Percentiles rank a stretch among this genome's conserved stretches.
Evolutionary conservation across 2,797 vertebrate genomes (phyloP).

Genomic region (Chelidonichthys spinosus): DNA sequence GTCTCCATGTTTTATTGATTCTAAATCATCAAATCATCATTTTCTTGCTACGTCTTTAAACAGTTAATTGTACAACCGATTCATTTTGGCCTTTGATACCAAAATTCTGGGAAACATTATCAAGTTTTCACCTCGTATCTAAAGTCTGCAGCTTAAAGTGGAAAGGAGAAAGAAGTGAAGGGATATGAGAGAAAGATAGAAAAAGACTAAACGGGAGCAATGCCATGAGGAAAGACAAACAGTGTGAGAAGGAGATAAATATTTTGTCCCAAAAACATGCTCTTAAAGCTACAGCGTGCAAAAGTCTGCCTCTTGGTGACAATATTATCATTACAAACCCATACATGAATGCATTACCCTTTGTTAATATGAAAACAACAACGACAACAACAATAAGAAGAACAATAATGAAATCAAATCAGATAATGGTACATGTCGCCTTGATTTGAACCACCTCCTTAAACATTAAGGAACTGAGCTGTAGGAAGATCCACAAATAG

Average conservation of each 20-base stretch:
- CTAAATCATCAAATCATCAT: conserved; percentile 2
- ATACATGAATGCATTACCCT: conserved; percentile 88
- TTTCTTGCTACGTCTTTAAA: conserved; percentile 46
- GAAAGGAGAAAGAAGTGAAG: conserved; percentile 3
- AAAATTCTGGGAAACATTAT: conserved; percentile 25
- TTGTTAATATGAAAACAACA: conserved; percentile 87
- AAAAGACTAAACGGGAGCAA: conserved; percentile 45
- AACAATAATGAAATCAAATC: conserved; percentile 81
- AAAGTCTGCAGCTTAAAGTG: conserved; percentile 30
- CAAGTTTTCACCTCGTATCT: conserved; percentile 28
- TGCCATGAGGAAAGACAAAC: conserved; percentile 59
- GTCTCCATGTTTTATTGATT: neutral
- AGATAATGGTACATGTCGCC: conserved; percentile 90
- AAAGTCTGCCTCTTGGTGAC: conserved; percentile 88
- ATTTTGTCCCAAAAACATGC: conserved; percentile 89
- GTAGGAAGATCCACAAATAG: conserved; percentile 85
- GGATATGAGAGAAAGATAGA: conserved; percentile 34
- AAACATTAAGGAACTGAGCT: conserved; percentile 99
- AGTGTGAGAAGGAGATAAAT: conserved; percentile 64
- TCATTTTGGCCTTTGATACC: conserved; percentile 22
- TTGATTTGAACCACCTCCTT: conserved; percentile 91
- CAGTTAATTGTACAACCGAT: conserved; percentile 15
- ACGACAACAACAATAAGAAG: conserved; percentile 80
- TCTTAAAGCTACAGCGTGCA: conserved; percentile 94
- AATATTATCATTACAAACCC: conserved; percentile 84